phyloP scores from a whole-genome alignment of 2,797 vertebrate genomes.

The Rousettus madagascariensis region DNA sequence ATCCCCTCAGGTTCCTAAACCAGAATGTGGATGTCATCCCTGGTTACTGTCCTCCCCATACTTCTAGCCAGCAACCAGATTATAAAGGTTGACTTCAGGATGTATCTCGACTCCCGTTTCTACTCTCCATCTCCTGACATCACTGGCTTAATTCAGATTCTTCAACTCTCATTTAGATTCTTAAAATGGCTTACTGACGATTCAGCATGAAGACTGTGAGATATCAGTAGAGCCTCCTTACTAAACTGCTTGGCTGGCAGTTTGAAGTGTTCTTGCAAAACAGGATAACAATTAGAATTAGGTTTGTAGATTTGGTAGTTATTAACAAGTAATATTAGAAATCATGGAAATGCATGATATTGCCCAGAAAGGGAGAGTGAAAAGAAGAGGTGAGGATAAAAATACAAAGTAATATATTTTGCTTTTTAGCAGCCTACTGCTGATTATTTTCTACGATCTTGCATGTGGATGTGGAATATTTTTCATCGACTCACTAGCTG shows the following conservation, averaged over 20 bases:
- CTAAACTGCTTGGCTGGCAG: not conserved
- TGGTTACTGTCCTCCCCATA: not conserved
- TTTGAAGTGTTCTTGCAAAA: not conserved
- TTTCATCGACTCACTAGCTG: not conserved
- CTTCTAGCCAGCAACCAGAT: not conserved
- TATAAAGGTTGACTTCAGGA: not conserved
- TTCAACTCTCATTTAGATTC: not conserved
- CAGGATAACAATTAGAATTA: not conserved
- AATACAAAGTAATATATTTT: not conserved
- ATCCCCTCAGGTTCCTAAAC: not conserved
- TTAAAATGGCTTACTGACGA: not conserved
- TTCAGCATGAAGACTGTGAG: not conserved
- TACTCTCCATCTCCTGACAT: not conserved
- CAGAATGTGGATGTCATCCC: not conserved
- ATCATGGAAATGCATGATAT: not conserved
- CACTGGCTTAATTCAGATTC: not conserved
- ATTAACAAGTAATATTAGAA: not conserved
- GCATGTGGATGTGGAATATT: not conserved
- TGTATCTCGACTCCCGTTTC: not conserved
- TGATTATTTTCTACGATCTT: not conserved
- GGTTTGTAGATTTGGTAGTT: not conserved
- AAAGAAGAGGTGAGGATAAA: not conserved
- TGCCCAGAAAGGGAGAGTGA: accelerated
- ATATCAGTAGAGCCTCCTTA: not conserved
- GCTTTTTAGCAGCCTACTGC: not conserved